These are phyloP conservation scores for Pterophyllum scalare DNA, from an alignment of 2,113 vertebrate species.

Conservation along the genomic window DNA sequence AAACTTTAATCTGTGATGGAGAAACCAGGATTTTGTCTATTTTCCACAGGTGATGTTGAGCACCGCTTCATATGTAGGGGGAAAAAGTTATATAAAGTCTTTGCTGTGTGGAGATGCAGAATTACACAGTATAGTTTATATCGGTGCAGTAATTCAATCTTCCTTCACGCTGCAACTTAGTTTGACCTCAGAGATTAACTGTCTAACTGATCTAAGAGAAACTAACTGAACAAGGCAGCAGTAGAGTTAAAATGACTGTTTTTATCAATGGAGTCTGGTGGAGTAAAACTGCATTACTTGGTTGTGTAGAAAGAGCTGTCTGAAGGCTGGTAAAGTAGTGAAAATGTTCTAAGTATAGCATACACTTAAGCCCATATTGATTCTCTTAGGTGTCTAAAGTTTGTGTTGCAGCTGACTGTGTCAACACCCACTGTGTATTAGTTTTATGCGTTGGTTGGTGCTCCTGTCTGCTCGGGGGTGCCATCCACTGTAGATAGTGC, in stretches of 20 bases:
- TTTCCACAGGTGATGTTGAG: neutral
- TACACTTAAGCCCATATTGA: neutral
- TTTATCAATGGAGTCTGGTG: neutral
- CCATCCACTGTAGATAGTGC: too few relatives aligned
- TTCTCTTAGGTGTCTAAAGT: slow-evolving; percentile 1
- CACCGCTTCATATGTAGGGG: neutral
- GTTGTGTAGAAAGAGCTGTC: neutral
- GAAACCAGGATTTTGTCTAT: neutral
- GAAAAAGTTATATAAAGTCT: neutral
- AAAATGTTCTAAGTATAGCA: neutral
- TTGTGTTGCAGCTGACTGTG: neutral
- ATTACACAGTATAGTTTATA: neutral
- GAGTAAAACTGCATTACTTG: neutral
- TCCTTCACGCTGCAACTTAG: neutral
- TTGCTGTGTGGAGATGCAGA: neutral
- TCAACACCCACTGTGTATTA: neutral
- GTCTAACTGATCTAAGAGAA: too few relatives aligned
- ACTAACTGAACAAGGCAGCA: neutral
- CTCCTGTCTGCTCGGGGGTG: neutral
- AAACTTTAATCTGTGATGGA: neutral
- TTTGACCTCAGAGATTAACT: too few relatives aligned
- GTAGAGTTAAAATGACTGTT: neutral
- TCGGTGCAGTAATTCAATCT: neutral
- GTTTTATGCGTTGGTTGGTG: neutral
- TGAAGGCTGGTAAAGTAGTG: neutral